A percentile compares a stretch with the other conserved stretches of the same genome.
Evolutionary conservation across 2,888 invertebrate genomes (phyloP).

Genomic region (Osedax fenrisi): DNA sequence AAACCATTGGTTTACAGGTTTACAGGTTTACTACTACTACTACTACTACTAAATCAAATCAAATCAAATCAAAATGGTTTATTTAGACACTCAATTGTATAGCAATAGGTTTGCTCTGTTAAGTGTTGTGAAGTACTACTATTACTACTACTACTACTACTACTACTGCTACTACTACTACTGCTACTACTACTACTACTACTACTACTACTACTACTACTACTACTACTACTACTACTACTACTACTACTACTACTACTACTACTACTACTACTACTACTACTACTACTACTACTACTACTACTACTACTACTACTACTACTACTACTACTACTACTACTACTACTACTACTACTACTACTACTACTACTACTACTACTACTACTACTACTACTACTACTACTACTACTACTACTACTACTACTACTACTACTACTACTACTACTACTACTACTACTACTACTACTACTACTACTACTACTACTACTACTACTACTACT

Average conservation of each 20-base stretch:
- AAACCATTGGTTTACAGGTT: too few relatives aligned
- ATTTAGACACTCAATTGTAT: too few relatives aligned
- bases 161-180: neutral
- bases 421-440: neutral
- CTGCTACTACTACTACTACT: neutral
- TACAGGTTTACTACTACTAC: too few relatives aligned
- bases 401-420: neutral
- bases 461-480: slow-evolving; percentile 23
- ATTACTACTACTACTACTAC: neutral
- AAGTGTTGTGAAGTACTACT: too few relatives aligned
- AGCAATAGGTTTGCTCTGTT: too few relatives aligned
- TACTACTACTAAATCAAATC: too few relatives aligned
- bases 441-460: neutral
- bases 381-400: neutral
- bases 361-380: neutral
- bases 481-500: slow-evolving; percentile 23
- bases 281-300: neutral
- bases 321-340: neutral
- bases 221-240: neutral
- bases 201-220: neutral
- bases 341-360: neutral
- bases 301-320: neutral
- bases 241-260: neutral
- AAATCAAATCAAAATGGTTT: too few relatives aligned
- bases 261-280: neutral